A percentile compares a stretch with the other conserved stretches of the same genome.
Evolutionary conservation across 2,797 vertebrate species (phyloP).

Genomic region (Momotus momota): DNA sequence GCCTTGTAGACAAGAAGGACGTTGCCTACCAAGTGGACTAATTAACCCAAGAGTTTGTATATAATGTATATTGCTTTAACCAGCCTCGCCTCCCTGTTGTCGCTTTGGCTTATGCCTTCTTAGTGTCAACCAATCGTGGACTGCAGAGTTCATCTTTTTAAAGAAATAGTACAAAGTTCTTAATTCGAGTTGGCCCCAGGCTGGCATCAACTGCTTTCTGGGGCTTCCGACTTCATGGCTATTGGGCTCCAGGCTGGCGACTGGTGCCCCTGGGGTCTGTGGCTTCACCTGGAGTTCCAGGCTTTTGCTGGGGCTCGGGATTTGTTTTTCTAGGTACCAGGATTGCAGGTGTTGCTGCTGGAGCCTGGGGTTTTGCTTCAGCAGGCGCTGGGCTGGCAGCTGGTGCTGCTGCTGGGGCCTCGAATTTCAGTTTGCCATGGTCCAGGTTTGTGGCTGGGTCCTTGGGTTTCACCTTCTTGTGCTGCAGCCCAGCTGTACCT

Average conservation of each 20-base stretch:
- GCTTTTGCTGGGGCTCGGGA: constrained; percentile 31
- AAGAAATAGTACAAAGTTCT: constrained; percentile 57
- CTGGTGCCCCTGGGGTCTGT: constrained; percentile 12
- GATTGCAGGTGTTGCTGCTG: constrained; percentile 36
- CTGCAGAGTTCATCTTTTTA: constrained; percentile 73
- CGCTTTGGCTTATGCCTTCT: constrained; percentile 79
- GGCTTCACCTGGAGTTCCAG: constrained; percentile 35
- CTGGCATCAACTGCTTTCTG: neutral
- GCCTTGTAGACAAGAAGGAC: constrained; percentile 78
- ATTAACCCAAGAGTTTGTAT: constrained; percentile 82
- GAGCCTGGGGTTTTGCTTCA: constrained; percentile 28
- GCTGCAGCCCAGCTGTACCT: constrained; percentile 38
- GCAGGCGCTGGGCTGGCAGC: constrained; percentile 17
- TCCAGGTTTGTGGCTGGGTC: constrained; percentile 41
- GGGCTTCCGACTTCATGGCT: constrained; percentile 19
- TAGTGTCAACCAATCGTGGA: constrained; percentile 82
- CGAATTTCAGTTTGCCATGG: constrained; percentile 42
- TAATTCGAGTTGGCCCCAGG: constrained; percentile 50
- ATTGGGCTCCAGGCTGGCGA: constrained; percentile 37
- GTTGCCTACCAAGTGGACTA: constrained; percentile 83
- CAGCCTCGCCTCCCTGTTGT: constrained; percentile 73
- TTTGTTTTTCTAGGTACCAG: constrained; percentile 56
- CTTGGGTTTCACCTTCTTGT: constrained; percentile 29
- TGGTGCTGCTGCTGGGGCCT: constrained; percentile 51
- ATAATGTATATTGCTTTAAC: constrained; percentile 87